Evolutionary conservation across 2,888 invertebrate genomes (phyloP).

Genomic region (Neoaliturus tenellus): DNA sequence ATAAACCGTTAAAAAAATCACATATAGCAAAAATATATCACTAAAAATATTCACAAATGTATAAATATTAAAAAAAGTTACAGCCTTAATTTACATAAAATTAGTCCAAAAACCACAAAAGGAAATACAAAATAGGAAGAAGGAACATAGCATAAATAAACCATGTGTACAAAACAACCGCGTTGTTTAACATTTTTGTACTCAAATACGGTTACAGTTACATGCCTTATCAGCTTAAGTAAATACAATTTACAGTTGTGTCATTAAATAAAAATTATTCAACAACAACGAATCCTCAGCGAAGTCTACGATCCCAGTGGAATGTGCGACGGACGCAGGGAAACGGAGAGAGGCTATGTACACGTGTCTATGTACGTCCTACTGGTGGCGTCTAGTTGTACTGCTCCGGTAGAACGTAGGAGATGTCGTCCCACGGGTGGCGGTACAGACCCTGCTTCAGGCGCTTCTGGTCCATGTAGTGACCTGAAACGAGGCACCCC

Average conservation of each 20-base stretch:
- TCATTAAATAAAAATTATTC: constrained; percentile 28
- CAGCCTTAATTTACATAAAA: constrained; percentile 33
- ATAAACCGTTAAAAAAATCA: constrained; percentile 48
- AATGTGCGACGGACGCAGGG: not conserved
- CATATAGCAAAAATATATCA: constrained; percentile 47
- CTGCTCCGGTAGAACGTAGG: constrained; percentile 88
- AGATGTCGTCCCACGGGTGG: constrained; percentile 99
- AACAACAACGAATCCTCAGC: constrained; percentile 28
- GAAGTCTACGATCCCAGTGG: not conserved
- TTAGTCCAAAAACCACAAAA: constrained; percentile 24
- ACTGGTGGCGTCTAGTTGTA: constrained; percentile 72
- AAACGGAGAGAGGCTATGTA: constrained; percentile 3
- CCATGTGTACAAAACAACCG: not conserved
- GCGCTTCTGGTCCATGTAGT: constrained; percentile 98
- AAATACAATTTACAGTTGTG: constrained; percentile 46
- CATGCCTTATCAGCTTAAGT: not conserved
- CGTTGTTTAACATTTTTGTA: not conserved
- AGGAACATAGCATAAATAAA: constrained; percentile 29
- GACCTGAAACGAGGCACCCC: too few relatives aligned
- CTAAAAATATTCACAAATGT: constrained; percentile 48
- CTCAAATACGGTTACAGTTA: not conserved
- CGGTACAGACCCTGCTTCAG: constrained; percentile 99
- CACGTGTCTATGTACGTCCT: not conserved
- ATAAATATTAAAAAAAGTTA: constrained; percentile 40
- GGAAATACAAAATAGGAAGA: not conserved